Percentiles rank a stretch among this genome's conserved stretches.
Evolutionary conservation across 1,140 invertebrate genomes (phyloP).

Genomic region (Leptinotarsa defecta): DNA sequence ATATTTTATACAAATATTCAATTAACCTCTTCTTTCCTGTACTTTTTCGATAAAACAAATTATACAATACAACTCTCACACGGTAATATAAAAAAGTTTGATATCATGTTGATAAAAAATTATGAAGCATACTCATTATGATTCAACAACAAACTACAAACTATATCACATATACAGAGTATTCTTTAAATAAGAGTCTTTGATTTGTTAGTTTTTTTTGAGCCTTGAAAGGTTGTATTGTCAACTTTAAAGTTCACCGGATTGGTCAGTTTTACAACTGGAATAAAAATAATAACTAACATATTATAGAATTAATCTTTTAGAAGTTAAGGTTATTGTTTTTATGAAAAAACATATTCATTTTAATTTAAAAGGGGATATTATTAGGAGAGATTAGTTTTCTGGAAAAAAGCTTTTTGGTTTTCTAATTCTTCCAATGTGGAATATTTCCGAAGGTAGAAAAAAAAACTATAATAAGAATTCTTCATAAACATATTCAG

Average conservation of each 20-base stretch:
- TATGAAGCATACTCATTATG: conserved; percentile 33
- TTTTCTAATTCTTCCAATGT: too few relatives aligned
- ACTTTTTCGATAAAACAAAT: neutral
- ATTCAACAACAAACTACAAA: conserved; percentile 42
- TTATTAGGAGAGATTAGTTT: too few relatives aligned
- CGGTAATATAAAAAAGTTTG: conserved; percentile 21
- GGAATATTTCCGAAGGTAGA: too few relatives aligned
- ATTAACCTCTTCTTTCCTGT: neutral
- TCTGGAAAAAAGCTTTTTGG: too few relatives aligned
- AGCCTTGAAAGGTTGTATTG: conserved; percentile 39
- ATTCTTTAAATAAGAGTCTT: conserved; percentile 41
- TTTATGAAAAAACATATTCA: too few relatives aligned
- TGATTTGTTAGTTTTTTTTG: conserved; percentile 32
- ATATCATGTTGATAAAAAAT: conserved; percentile 28
- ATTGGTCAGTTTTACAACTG: conserved; percentile 12
- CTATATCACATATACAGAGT: conserved; percentile 47
- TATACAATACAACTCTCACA: conserved; percentile 18
- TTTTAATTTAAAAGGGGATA: too few relatives aligned
- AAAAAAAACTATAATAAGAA: too few relatives aligned
- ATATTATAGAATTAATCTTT: too few relatives aligned
- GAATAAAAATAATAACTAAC: neutral
- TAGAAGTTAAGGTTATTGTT: too few relatives aligned
- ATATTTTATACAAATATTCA: neutral
- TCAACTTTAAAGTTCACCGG: conserved; percentile 34
- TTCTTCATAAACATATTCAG: too few relatives aligned